Conservation (phyloP, 2,113 vertebrate genomes). For the Cyphomyrus discorhynchus region DNA sequence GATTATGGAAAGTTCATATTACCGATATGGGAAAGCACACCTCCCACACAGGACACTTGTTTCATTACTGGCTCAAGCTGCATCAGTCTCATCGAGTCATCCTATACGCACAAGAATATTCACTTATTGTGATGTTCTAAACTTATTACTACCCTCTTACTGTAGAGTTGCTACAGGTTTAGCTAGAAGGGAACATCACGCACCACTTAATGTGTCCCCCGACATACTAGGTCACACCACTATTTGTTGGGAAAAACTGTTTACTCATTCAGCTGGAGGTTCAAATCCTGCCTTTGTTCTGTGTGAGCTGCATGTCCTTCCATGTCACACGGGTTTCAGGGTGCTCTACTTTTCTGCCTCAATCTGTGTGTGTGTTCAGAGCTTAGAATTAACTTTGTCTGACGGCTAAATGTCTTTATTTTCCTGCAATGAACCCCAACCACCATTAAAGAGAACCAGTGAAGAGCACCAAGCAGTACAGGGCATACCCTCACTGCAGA, state of each 20-base stretch:
- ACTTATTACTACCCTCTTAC: not conserved
- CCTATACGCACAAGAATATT: not conserved
- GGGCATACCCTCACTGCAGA: conserved; percentile 89
- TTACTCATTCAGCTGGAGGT: not conserved
- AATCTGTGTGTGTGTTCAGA: not conserved
- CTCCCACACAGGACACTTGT: not conserved
- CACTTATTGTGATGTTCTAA: not conserved
- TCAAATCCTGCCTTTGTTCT: not conserved
- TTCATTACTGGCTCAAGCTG: not conserved
- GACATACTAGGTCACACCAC: not conserved
- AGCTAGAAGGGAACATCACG: not conserved
- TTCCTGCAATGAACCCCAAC: not conserved
- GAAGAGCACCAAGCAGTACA: not conserved
- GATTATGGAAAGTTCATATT: conserved; percentile 30
- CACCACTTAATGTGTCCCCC: not conserved
- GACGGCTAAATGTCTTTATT: not conserved
- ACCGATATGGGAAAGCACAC: not conserved
- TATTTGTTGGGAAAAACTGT: not conserved
- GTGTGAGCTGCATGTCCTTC: not conserved
- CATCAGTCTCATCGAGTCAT: not conserved
- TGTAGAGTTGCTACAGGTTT: not conserved
- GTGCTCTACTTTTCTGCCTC: not conserved
- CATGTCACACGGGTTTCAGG: not conserved
- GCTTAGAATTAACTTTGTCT: not conserved
- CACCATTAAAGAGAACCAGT: not conserved